A percentile compares a stretch with the other conserved stretches of the same genome.
phyloP scores from a whole-genome alignment of 2,888 invertebrate genomes.

The Agrilus cyanescens region DNA sequence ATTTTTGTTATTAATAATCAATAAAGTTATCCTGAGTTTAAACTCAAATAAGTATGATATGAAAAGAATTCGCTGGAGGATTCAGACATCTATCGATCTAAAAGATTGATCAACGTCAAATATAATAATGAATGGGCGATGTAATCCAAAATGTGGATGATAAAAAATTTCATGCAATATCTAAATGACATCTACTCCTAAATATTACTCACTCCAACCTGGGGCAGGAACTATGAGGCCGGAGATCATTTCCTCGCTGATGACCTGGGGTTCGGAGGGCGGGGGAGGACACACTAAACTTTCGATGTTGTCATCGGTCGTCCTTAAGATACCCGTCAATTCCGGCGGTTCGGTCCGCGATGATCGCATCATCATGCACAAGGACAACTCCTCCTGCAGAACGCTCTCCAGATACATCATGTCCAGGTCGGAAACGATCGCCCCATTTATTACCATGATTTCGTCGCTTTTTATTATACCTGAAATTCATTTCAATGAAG shows the following conservation, averaged over 20 bases:
- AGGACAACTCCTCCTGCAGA: slow-evolving; percentile 83
- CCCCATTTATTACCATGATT: slow-evolving; percentile 97
- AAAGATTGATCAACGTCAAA: not conserved
- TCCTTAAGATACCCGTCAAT: slow-evolving; percentile 54
- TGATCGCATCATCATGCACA: slow-evolving; percentile 95
- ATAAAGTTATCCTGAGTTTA: too few species aligned
- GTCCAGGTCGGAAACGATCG: slow-evolving; percentile 94
- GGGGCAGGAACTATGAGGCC: slow-evolving; percentile 95
- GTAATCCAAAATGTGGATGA: not conserved
- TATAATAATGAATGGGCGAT: not conserved
- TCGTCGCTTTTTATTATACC: slow-evolving; percentile 96
- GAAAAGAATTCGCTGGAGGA: too few species aligned
- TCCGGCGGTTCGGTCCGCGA: slow-evolving; percentile 73
- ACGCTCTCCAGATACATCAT: slow-evolving; percentile 99
- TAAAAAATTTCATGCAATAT: slow-evolving; percentile 2
- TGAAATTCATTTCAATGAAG: slow-evolving; percentile 41
- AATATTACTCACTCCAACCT: slow-evolving; percentile 70
- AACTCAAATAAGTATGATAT: too few species aligned
- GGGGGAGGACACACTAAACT: slow-evolving; percentile 94
- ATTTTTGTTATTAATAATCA: too few species aligned
- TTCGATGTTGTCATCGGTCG: slow-evolving; percentile 93
- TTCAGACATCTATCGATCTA: too few species aligned
- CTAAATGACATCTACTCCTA: slow-evolving; percentile 1
- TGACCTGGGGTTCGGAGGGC: slow-evolving; percentile 83
- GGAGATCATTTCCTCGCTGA: slow-evolving; percentile 92